Percentiles rank a stretch among this genome's conserved stretches.
Evolutionary conservation across 2,797 vertebrate species (phyloP).

Genomic region (Alauda arvensis): DNA sequence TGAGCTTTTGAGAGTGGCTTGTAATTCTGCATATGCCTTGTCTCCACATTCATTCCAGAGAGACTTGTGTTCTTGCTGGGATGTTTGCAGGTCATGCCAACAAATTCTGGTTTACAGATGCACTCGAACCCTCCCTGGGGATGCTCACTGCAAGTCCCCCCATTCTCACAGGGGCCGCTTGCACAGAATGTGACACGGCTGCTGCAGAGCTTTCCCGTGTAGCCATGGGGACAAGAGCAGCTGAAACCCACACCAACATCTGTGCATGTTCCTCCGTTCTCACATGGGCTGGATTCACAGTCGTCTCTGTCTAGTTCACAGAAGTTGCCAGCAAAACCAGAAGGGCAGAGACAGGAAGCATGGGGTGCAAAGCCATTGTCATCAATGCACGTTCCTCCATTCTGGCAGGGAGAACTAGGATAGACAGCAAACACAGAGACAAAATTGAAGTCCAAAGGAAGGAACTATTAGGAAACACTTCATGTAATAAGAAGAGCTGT

Average conservation of each 20-base stretch:
- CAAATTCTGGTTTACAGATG: constrained; percentile 78
- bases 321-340: constrained; percentile 85
- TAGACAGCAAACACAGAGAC: not conserved
- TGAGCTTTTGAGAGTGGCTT: constrained; percentile 77
- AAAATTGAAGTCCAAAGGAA: not conserved
- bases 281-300: constrained; percentile 86
- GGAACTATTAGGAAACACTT: not conserved
- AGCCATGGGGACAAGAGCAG: constrained; percentile 81
- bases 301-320: constrained; percentile 82
- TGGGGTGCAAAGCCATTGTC: constrained; percentile 68
- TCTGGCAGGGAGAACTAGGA: constrained; percentile 85
- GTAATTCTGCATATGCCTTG: constrained; percentile 69
- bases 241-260: constrained; percentile 76
- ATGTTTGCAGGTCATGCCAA: constrained; percentile 77
- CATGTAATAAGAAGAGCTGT: not conserved
- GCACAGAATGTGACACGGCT: constrained; percentile 71
- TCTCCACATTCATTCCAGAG: constrained; percentile 26
- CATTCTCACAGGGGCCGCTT: constrained; percentile 79
- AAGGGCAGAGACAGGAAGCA: constrained; percentile 82
- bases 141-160: constrained; percentile 78
- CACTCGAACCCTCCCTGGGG: constrained; percentile 78
- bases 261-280: constrained; percentile 84
- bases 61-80: constrained; percentile 35
- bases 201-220: constrained; percentile 81
- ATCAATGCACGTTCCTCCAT: constrained; percentile 85